phyloP scores from a whole-genome alignment of 2,797 vertebrate species.

The Tenualosa ilisha region DNA sequence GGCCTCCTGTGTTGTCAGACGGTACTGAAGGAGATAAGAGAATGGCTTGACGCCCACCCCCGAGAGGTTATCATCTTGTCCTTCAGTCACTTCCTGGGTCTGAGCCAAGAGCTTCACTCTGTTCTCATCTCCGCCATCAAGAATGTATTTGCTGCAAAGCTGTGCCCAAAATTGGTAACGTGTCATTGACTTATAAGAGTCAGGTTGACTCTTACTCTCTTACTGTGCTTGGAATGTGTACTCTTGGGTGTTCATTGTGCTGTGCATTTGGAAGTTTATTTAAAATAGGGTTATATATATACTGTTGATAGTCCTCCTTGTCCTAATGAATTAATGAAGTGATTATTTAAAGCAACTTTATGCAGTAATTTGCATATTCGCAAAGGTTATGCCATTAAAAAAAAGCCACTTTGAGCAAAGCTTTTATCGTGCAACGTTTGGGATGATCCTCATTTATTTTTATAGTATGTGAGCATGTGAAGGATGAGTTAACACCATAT shows the following conservation, averaged over 20 bases:
- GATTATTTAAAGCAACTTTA: neutral
- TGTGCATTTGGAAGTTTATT: no score
- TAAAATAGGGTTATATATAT: no score
- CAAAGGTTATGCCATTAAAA: no score
- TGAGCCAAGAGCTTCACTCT: conserved; percentile 79
- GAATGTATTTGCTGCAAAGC: conserved; percentile 78
- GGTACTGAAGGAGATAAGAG: conserved; percentile 81
- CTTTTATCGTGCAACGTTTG: no score
- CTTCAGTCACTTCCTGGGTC: conserved; percentile 87
- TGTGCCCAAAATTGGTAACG: conserved; percentile 85
- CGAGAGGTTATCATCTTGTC: conserved; percentile 87
- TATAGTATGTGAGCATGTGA: no score
- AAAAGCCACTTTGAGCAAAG: no score
- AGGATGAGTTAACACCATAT: no score
- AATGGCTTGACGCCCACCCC: conserved; percentile 88
- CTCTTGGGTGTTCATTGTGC: no score
- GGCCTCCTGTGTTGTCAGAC: conserved; percentile 67
- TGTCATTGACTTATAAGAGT: neutral
- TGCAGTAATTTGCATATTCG: no score
- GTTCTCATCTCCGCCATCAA: conserved; percentile 79
- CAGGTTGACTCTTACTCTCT: neutral
- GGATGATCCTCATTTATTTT: no score
- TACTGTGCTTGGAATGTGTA: neutral
- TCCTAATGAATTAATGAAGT: neutral
- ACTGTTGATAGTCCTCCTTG: no score